Conservation (phyloP, 2,797 vertebrate species). For the Thamnophis elegans region DNA sequence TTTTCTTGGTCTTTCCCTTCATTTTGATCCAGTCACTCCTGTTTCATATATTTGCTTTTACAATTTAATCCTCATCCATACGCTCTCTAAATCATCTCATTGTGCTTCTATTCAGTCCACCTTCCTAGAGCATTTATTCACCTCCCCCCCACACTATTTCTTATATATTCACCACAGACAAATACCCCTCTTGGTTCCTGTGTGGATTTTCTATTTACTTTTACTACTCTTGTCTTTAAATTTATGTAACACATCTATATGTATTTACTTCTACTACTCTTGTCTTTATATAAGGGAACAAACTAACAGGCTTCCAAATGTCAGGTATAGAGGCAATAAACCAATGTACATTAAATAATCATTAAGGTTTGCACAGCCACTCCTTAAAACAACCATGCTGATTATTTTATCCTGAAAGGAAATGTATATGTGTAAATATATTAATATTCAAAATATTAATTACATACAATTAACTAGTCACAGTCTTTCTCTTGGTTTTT, state of each 20-base stretch:
- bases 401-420: not conserved
- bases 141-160: not conserved
- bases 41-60: not conserved
- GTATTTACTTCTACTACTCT: not conserved
- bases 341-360: not conserved
- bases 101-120: not conserved
- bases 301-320: not conserved
- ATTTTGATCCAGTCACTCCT: not conserved
- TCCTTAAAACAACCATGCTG: not conserved
- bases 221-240: not conserved
- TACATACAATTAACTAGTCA: conserved; percentile 19
- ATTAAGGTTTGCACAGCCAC: not conserved
- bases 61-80: not conserved
- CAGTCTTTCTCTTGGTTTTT: not conserved
- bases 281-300: not conserved
- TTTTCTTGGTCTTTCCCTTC: not conserved
- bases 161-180: not conserved
- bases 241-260: too few species aligned
- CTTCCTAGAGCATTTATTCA: not conserved
- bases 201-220: not conserved
- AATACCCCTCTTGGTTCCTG: not conserved
- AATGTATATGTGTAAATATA: not conserved
- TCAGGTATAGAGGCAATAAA: not conserved
- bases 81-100: not conserved
- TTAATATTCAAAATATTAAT: not conserved